A percentile compares a stretch with the other conserved stretches of the same genome.
Conservation (phyloP, 2,888 invertebrate species). For the Litoditis marina region DNA sequence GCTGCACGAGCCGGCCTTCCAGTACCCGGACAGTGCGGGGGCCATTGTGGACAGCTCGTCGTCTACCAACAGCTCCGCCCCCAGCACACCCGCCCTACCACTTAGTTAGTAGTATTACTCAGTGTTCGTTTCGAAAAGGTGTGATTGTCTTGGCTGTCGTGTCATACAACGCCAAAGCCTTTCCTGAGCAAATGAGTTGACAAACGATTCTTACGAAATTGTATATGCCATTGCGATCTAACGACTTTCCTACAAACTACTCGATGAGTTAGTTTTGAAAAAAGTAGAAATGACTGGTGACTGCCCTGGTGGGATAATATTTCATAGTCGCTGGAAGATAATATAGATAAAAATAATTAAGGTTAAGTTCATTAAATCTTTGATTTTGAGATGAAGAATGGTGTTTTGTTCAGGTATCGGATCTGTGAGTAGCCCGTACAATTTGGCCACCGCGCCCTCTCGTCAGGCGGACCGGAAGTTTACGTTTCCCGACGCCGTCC, state of each 20-base stretch:
- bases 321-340: too few relatives aligned
- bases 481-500: conserved; percentile 40
- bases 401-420: conserved; percentile 8
- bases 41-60: conserved; percentile 49
- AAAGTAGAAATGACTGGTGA: too few relatives aligned
- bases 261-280: too few relatives aligned
- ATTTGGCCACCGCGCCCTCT: conserved; percentile 30
- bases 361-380: too few relatives aligned
- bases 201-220: too few relatives aligned
- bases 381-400: not conserved
- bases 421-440: conserved; percentile 21
- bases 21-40: conserved; percentile 39
- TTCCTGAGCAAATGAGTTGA: too few relatives aligned
- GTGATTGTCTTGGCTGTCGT: too few relatives aligned
- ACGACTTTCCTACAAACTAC: too few relatives aligned
- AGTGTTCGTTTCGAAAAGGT: not conserved
- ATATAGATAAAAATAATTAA: too few relatives aligned
- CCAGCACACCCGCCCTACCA: conserved; percentile 53
- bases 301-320: too few relatives aligned
- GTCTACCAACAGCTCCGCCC: conserved; percentile 58
- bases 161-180: too few relatives aligned
- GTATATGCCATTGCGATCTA: too few relatives aligned
- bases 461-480: conserved; percentile 32
- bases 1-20: conserved; percentile 44
- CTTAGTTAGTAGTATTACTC: conserved; percentile 1